Percentiles rank a stretch among this genome's conserved stretches.
phyloP scores from a whole-genome alignment of 2,797 vertebrate species.

The Moxostoma hubbsi region DNA sequence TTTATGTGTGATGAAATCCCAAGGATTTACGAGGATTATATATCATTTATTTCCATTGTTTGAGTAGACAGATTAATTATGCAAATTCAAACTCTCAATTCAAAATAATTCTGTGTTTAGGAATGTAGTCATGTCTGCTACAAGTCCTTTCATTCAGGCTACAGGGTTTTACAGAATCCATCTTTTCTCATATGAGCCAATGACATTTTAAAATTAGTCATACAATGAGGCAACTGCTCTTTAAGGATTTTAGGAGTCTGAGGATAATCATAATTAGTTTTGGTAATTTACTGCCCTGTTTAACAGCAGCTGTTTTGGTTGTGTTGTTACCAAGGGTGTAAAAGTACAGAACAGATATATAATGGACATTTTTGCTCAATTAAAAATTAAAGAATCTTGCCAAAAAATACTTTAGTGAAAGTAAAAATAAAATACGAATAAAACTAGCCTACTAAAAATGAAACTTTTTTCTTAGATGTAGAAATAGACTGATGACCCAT shows the following conservation, averaged over 20 bases:
- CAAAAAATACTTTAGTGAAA: no score
- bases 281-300: neutral
- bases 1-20: neutral
- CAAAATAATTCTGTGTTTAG: neutral
- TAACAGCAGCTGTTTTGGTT: neutral
- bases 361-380: no score
- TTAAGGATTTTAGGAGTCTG: neutral
- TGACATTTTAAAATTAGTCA: neutral
- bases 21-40: neutral
- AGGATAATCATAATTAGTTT: neutral
- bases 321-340: no score
- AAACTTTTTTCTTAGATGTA: neutral
- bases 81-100: neutral
- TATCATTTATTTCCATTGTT: neutral
- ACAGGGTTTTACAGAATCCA: neutral
- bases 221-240: neutral
- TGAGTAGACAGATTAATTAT: neutral
- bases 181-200: neutral
- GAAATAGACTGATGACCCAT: neutral
- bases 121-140: slow-evolving; percentile 4
- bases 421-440: no score
- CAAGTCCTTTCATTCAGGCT: slow-evolving; percentile 27
- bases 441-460: no score
- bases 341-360: no score
- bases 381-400: neutral